phyloP scores from a whole-genome alignment of 2,888 invertebrate genomes.

The Clivina fossor region DNA sequence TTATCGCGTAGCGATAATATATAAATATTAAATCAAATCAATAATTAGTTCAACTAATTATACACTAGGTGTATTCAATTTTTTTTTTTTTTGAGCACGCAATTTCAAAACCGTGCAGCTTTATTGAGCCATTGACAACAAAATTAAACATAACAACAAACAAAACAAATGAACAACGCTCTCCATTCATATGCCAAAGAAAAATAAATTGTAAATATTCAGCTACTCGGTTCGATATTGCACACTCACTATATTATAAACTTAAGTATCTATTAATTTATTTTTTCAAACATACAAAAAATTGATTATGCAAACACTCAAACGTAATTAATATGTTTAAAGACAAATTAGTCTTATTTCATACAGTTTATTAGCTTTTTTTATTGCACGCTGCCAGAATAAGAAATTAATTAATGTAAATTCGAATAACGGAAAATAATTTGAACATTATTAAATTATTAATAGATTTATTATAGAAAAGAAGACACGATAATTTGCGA shows the following conservation, averaged over 20 bases:
- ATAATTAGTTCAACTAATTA: slow-evolving; percentile 28
- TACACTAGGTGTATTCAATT: slow-evolving; percentile 11
- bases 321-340: no score
- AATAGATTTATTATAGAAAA: no score
- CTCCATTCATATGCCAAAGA: slow-evolving; percentile 16
- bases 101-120: neutral
- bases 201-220: neutral
- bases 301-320: no score
- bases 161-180: slow-evolving; percentile 30
- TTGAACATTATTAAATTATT: no score
- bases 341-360: no score
- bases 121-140: slow-evolving; percentile 16
- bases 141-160: slow-evolving; percentile 33
- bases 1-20: slow-evolving; percentile 30
- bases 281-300: no score
- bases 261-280: no score
- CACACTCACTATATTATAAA: no score
- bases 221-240: neutral
- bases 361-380: no score
- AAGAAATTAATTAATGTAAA: slow-evolving; percentile 4
- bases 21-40: slow-evolving; percentile 30
- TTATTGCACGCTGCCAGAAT: slow-evolving; percentile 29
- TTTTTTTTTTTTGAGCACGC: neutral
- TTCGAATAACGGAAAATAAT: slow-evolving; percentile 2
- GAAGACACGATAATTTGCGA: no score